phyloP scores from a whole-genome alignment of 2,113 vertebrate species.

The Cochlearius cochlearius region DNA sequence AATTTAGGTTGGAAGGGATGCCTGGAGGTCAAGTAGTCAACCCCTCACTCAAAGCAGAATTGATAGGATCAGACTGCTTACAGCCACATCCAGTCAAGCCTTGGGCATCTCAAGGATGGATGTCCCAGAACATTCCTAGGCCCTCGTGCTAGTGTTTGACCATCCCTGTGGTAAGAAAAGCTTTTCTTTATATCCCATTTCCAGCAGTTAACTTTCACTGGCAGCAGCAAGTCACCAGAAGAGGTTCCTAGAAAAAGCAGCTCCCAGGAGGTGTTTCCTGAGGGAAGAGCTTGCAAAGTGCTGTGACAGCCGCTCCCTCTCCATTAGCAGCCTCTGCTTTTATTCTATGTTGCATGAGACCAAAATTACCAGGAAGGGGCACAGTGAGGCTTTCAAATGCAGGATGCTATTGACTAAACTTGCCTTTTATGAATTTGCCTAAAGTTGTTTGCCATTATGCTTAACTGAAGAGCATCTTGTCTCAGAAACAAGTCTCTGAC shows the following conservation, averaged over 20 bases:
- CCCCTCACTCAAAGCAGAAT: background rate
- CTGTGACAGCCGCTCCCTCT: background rate
- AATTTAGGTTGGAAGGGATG: background rate
- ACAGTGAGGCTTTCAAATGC: background rate
- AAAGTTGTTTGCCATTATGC: background rate
- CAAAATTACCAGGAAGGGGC: background rate
- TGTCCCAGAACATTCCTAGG: background rate
- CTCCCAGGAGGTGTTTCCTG: background rate
- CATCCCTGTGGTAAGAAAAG: background rate
- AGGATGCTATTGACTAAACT: background rate
- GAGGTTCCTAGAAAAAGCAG: background rate
- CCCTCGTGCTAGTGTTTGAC: background rate
- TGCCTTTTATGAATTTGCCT: background rate
- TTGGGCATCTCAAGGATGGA: background rate
- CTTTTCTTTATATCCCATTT: background rate
- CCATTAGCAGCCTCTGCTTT: background rate
- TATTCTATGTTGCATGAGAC: background rate
- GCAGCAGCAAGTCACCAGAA: background rate
- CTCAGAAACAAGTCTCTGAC: background rate
- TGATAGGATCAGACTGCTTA: background rate
- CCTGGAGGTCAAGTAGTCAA: background rate
- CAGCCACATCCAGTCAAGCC: background rate
- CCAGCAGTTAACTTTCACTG: background rate
- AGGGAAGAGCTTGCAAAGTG: background rate
- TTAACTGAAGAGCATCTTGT: background rate